These are phyloP conservation scores for Megalurothrips usitatus DNA, from an alignment of 2,888 invertebrate species.

Conservation along the genomic window DNA sequence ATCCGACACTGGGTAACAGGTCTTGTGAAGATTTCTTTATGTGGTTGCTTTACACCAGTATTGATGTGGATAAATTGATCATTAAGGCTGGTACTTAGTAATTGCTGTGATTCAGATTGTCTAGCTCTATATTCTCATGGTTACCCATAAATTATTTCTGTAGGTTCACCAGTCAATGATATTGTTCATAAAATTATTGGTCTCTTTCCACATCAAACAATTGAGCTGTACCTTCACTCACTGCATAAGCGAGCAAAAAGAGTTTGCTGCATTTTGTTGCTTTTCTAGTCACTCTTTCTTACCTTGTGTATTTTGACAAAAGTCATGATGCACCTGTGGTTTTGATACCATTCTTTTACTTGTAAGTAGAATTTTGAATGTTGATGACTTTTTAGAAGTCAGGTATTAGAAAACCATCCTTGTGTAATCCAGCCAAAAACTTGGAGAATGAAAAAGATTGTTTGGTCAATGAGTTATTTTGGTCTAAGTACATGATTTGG, in stretches of 20 bases:
- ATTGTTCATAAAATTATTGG: neutral
- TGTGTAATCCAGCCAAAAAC: too few species aligned
- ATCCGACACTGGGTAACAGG: neutral
- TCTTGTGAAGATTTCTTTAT: neutral
- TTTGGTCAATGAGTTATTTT: too few species aligned
- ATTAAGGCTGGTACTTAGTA: slow-evolving; percentile 23
- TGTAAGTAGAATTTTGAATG: neutral
- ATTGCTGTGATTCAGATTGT: slow-evolving; percentile 15
- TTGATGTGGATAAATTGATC: neutral
- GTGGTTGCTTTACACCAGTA: neutral
- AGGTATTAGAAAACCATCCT: too few species aligned
- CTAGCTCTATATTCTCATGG: neutral
- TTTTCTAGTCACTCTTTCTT: neutral
- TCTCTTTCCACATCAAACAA: neutral
- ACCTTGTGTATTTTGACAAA: neutral
- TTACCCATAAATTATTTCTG: slow-evolving; percentile 2
- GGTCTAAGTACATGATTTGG: too few species aligned
- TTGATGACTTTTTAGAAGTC: too few species aligned
- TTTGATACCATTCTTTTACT: neutral
- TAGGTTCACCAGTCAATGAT: neutral
- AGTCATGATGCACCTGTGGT: neutral
- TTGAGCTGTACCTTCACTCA: neutral
- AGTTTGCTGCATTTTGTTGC: neutral
- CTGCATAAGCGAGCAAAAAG: neutral
- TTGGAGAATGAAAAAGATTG: too few species aligned